Evolutionary conservation across 2,797 vertebrate genomes (phyloP).

Genomic region (Hirundo rustica): DNA sequence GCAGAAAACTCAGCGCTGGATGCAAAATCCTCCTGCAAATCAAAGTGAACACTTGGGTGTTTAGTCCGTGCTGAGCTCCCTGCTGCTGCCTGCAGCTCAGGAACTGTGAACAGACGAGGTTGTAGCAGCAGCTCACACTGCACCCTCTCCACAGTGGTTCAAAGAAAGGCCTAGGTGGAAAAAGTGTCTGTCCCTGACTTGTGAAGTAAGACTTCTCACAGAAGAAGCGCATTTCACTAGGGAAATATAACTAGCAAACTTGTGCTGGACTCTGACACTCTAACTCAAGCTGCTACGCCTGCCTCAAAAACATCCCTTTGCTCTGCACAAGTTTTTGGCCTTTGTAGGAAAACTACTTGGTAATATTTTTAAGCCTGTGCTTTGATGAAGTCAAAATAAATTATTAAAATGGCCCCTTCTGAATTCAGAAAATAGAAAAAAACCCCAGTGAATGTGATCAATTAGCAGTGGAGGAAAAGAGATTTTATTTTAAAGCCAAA

Average conservation of each 20-base stretch:
- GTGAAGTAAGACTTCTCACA: not conserved
- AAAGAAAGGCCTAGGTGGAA: not conserved
- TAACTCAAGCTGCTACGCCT: not conserved
- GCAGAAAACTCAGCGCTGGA: not conserved
- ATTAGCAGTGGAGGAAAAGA: not conserved
- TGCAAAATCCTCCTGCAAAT: not conserved
- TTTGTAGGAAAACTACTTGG: not conserved
- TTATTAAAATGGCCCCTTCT: not conserved
- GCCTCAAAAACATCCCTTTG: not conserved
- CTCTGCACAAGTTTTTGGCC: not conserved
- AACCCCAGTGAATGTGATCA: not conserved
- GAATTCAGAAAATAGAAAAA: not conserved
- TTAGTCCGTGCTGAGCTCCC: slow-evolving; percentile 18
- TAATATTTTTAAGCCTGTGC: not conserved
- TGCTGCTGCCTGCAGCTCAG: slow-evolving; percentile 5
- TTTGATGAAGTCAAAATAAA: not conserved
- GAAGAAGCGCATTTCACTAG: not conserved
- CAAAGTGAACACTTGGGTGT: not conserved
- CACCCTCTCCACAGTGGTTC: not conserved
- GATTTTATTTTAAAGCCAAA: not conserved
- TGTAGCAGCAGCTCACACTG: not conserved
- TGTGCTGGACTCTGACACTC: not conserved
- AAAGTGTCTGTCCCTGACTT: not conserved
- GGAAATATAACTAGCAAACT: not conserved
- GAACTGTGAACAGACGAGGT: not conserved